These are phyloP conservation scores for Apteryx owenii DNA, from an alignment of 2,113 vertebrate genomes.

Conservation along the genomic window DNA sequence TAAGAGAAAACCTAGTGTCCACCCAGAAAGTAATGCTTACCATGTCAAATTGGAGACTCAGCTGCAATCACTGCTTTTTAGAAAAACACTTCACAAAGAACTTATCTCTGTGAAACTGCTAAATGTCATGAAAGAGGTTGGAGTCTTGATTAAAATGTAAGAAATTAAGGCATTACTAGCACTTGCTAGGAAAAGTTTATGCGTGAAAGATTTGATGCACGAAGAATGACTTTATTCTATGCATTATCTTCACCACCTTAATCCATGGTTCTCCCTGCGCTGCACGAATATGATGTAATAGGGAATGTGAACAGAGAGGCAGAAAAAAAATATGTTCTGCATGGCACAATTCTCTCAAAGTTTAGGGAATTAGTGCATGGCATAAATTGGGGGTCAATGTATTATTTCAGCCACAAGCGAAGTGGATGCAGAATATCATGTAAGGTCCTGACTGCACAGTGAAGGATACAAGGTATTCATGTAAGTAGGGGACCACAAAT, in stretches of 20 bases:
- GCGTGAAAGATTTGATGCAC: not conserved
- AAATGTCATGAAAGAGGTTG: not conserved
- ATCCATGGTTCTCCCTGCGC: not conserved
- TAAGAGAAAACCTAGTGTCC: not conserved
- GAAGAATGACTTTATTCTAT: not conserved
- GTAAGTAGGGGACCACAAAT: not conserved
- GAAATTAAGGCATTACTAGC: not conserved
- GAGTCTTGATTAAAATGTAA: not conserved
- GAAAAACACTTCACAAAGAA: not conserved
- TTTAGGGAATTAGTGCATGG: not conserved
- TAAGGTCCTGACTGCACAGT: not conserved
- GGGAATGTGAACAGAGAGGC: not conserved
- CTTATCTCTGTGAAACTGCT: not conserved
- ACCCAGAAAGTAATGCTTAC: not conserved
- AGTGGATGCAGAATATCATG: not conserved
- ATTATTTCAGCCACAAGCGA: not conserved
- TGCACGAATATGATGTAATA: not conserved
- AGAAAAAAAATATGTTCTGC: not conserved
- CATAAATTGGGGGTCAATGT: not conserved
- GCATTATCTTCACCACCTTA: not conserved
- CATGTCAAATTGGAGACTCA: not conserved
- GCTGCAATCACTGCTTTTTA: not conserved
- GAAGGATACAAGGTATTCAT: not conserved
- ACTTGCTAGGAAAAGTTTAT: not conserved
- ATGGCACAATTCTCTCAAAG: not conserved